phyloP scores from a whole-genome alignment of 2,888 invertebrate genomes.

The Ceramica pisi region DNA sequence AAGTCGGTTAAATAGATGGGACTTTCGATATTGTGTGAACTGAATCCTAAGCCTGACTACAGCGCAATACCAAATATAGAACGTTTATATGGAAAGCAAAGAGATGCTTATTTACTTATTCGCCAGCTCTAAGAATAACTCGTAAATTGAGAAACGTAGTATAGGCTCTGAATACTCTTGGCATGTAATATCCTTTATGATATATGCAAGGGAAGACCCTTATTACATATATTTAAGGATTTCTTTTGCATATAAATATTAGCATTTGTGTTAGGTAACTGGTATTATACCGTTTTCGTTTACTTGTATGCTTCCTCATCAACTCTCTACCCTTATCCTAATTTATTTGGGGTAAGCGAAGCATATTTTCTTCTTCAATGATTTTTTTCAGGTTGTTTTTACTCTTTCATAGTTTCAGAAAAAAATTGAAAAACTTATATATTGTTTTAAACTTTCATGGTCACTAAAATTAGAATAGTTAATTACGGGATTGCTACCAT shows the following conservation, averaged over 20 bases:
- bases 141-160: constrained; percentile 49
- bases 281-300: constrained; percentile 6
- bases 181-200: constrained; percentile 50
- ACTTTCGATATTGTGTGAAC: constrained; percentile 14
- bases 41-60: constrained; percentile 9
- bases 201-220: constrained; percentile 43
- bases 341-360: not conserved
- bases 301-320: not conserved
- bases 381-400: not conserved
- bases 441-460: no score
- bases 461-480: no score
- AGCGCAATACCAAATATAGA: constrained; percentile 66
- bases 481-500: no score
- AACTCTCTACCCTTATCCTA: no score
- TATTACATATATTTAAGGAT: constrained; percentile 31
- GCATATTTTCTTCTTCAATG: not conserved
- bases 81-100: constrained; percentile 70
- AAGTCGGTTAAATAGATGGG: no score
- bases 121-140: constrained; percentile 39
- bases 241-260: constrained; percentile 32
- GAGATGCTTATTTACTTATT: constrained; percentile 56
- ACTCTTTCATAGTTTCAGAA: not conserved
- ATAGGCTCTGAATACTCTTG: constrained; percentile 44
- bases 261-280: constrained; percentile 20
- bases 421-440: no score